Conservation (phyloP, 2,888 invertebrate genomes). For the Phytoseiulus persimilis region DNA sequence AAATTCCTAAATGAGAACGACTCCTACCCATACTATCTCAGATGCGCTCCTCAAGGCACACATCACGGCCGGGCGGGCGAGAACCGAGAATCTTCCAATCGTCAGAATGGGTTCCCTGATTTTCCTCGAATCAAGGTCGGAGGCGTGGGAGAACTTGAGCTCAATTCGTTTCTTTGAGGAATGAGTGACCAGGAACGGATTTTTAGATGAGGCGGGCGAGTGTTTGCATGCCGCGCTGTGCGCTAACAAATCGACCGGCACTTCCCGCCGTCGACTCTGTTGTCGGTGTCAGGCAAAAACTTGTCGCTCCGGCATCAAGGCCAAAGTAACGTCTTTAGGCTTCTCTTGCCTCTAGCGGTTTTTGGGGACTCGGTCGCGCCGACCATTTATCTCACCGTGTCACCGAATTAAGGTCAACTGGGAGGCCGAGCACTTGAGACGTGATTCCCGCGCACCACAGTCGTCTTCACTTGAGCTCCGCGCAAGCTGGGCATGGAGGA, state of each 20-base stretch:
- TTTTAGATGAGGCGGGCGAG: neutral
- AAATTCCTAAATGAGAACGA: too few species aligned
- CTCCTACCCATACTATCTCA: too few species aligned
- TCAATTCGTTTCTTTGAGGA: too few species aligned
- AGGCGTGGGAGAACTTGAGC: too few species aligned
- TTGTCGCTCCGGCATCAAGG: neutral
- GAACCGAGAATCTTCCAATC: too few species aligned
- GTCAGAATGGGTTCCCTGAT: too few species aligned
- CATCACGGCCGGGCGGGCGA: too few species aligned
- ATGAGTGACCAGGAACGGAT: neutral
- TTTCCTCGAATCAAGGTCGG: too few species aligned
- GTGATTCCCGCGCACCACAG: neutral
- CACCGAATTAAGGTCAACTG: neutral
- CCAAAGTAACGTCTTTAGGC: neutral
- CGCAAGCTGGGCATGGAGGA: neutral
- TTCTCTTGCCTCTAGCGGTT: neutral
- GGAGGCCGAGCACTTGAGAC: neutral
- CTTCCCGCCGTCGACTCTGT: neutral
- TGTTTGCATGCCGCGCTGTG: neutral
- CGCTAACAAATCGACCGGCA: neutral
- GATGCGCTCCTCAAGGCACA: too few species aligned
- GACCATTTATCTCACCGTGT: constrained; percentile 5
- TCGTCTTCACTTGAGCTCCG: neutral
- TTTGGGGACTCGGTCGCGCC: neutral
- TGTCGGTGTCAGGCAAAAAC: constrained; percentile 5